phyloP scores from a whole-genome alignment of 1,140 invertebrate species.

The Pseudomyrmex pallidus region DNA sequence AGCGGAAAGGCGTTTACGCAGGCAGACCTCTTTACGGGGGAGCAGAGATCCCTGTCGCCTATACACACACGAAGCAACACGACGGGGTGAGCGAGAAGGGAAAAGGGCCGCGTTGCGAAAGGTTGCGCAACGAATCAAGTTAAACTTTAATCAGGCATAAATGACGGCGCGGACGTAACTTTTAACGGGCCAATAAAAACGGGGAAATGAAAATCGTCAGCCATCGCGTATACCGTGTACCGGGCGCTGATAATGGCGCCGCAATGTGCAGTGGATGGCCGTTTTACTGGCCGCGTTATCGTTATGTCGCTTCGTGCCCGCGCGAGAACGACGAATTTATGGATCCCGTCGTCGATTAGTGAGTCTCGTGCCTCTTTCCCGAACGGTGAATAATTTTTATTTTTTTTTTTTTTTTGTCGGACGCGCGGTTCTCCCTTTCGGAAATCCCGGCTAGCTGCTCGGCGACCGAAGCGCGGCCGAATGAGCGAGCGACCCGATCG shows the following conservation, averaged over 20 bases:
- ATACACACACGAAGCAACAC: background rate
- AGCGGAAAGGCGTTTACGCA: background rate
- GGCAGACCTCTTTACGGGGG: no score
- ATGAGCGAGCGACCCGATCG: slow-evolving; percentile 59
- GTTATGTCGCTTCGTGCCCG: slow-evolving; percentile 48
- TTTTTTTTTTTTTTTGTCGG: slow-evolving; percentile 51
- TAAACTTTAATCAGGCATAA: slow-evolving; percentile 82
- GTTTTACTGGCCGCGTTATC: slow-evolving; percentile 62
- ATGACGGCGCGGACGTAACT: slow-evolving; percentile 79
- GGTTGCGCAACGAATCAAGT: slow-evolving; percentile 68
- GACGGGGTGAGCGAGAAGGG: background rate
- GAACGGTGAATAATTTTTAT: slow-evolving; percentile 58
- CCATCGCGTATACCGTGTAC: slow-evolving; percentile 46
- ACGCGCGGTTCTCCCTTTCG: slow-evolving; percentile 26
- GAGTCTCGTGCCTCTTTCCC: slow-evolving; percentile 35
- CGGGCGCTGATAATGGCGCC: slow-evolving; percentile 71
- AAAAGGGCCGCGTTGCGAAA: background rate
- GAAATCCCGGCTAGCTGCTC: slow-evolving; percentile 43
- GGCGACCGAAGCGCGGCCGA: slow-evolving; percentile 35
- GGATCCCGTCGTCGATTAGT: slow-evolving; percentile 70
- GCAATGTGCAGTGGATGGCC: slow-evolving; percentile 36
- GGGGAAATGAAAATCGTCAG: slow-evolving; percentile 78
- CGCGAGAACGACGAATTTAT: slow-evolving; percentile 70
- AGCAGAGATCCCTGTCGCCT: no score
- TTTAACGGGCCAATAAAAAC: slow-evolving; percentile 81